phyloP scores from a whole-genome alignment of 2,113 vertebrate genomes.

The Camelus dromedarius region DNA sequence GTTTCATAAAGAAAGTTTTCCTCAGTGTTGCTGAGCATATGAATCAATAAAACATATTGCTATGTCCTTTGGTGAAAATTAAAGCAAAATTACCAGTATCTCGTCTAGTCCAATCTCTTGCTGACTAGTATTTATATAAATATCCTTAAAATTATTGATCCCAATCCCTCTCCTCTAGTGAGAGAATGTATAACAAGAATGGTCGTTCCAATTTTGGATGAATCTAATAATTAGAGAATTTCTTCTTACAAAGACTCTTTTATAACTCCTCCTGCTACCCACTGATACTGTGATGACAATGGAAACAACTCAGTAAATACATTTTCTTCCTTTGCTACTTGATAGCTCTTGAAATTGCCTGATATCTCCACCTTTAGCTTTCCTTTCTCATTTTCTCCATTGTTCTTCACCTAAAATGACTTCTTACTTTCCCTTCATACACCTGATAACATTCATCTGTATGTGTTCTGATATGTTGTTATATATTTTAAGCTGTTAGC shows the following conservation, averaged over 20 bases:
- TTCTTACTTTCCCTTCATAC: neutral
- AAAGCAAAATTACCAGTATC: constrained; percentile 34
- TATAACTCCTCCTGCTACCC: neutral
- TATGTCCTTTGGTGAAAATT: neutral
- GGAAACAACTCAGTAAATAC: neutral
- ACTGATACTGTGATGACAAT: neutral
- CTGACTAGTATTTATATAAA: neutral
- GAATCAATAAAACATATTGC: constrained; percentile 29
- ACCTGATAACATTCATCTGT: neutral
- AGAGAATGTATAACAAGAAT: neutral
- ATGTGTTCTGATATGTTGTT: neutral
- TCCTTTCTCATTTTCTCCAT: neutral
- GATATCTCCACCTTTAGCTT: neutral
- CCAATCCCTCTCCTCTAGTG: neutral
- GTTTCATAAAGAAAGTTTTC: neutral
- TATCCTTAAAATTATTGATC: neutral
- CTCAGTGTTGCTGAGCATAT: neutral
- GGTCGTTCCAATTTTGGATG: neutral
- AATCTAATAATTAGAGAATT: neutral
- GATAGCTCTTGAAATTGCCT: neutral
- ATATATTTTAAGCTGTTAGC: neutral
- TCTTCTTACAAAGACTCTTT: neutral
- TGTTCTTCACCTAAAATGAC: neutral
- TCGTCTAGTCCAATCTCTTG: neutral
- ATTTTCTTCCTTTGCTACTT: neutral